Percentiles rank a stretch among this genome's conserved stretches.
phyloP scores from a whole-genome alignment of 2,113 vertebrate genomes.

The Actenoides lindsayi region DNA sequence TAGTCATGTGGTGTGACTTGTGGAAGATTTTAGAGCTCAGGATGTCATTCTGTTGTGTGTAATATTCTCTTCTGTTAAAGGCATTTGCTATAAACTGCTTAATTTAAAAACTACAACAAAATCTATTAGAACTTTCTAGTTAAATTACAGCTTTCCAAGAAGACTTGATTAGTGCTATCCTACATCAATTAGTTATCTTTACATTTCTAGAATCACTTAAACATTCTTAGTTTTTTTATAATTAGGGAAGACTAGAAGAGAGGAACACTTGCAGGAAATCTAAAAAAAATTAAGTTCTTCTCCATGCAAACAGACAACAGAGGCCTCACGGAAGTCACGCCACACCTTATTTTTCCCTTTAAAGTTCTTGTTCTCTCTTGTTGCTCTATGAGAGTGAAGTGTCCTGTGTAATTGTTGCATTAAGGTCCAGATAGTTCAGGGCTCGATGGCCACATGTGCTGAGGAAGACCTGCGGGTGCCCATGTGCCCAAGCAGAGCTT shows the following conservation, averaged over 20 bases:
- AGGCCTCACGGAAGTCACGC: not conserved
- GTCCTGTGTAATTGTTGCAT: not conserved
- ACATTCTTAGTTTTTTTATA: not conserved
- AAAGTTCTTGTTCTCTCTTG: not conserved
- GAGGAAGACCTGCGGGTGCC: not conserved
- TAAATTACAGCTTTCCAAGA: not conserved
- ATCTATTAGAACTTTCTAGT: not conserved
- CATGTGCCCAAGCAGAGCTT: too few species aligned
- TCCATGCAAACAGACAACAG: not conserved
- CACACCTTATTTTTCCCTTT: not conserved
- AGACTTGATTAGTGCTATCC: not conserved
- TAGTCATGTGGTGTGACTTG: not conserved
- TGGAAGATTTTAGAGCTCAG: not conserved
- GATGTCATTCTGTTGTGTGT: not conserved
- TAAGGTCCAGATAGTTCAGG: not conserved
- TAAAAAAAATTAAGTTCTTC: not conserved
- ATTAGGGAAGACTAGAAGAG: not conserved
- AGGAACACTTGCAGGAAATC: not conserved
- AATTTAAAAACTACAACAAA: not conserved
- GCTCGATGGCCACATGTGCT: accelerated
- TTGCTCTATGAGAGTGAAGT: accelerated
- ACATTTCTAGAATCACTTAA: not conserved
- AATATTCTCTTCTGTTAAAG: not conserved
- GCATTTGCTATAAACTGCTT: not conserved
- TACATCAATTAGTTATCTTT: not conserved